Evolutionary conservation across 2,797 vertebrate genomes (phyloP).

Genomic region (Phrynocephalus guinanensis): DNA sequence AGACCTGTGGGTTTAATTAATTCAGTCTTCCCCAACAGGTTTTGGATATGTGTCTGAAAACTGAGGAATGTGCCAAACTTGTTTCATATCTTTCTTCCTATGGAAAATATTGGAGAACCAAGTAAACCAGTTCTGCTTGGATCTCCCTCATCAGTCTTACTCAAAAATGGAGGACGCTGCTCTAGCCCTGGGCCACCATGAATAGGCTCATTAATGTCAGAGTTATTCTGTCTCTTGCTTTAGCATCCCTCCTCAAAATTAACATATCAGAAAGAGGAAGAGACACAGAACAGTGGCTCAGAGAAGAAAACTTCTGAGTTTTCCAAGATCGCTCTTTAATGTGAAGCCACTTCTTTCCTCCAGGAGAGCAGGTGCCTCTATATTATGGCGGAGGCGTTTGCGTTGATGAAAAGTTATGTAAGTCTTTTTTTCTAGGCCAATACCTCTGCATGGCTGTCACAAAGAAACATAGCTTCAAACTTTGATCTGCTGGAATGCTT

Average conservation of each 20-base stretch:
- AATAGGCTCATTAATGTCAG: constrained; percentile 52
- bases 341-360: background rate
- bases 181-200: constrained; percentile 5
- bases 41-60: constrained; percentile 45
- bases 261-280: constrained; percentile 49
- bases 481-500: constrained; percentile 3
- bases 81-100: constrained; percentile 43
- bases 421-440: constrained; percentile 39
- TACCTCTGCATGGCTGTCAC: background rate
- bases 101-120: constrained; percentile 30
- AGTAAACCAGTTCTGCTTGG: constrained; percentile 33
- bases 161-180: constrained; percentile 31
- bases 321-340: constrained; percentile 31
- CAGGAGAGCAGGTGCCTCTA: constrained; percentile 8
- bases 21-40: constrained; percentile 39
- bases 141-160: constrained; percentile 2
- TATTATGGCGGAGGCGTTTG: background rate
- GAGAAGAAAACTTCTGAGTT: constrained; percentile 7
- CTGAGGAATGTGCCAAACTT: constrained; percentile 24
- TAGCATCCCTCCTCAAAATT: constrained; percentile 49
- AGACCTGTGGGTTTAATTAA: background rate
- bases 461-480: constrained; percentile 15
- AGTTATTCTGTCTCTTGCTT: constrained; percentile 20
- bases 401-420: constrained; percentile 48
- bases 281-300: constrained; percentile 3